Conservation (phyloP, 2,797 vertebrate species). For the Poliocrania exsul region DNA sequence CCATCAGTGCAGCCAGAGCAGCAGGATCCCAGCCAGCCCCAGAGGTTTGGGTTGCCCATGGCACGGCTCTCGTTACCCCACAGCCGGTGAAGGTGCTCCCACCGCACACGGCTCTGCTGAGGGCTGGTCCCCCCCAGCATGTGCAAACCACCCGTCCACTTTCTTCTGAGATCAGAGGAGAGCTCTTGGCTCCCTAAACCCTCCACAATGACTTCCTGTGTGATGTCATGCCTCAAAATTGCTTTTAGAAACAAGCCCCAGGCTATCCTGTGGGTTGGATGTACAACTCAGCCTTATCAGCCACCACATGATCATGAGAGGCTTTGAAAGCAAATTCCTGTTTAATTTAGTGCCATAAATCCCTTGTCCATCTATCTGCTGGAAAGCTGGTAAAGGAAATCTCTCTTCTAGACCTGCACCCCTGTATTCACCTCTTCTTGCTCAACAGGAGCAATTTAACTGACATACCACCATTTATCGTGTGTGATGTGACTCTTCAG, state of each 20-base stretch:
- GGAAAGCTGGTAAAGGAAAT: neutral
- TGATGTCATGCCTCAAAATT: constrained; percentile 47
- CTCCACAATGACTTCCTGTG: neutral
- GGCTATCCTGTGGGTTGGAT: constrained; percentile 18
- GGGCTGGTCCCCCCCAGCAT: neutral
- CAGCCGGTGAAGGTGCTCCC: neutral
- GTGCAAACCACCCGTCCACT: neutral
- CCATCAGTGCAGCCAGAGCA: neutral
- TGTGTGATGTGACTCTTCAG: neutral
- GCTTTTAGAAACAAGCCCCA: neutral
- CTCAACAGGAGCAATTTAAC: neutral
- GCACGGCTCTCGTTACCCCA: neutral
- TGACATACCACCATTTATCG: neutral
- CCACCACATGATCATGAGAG: neutral
- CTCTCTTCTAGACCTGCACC: neutral
- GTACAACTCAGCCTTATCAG: constrained; percentile 1
- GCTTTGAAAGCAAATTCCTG: constrained; percentile 34
- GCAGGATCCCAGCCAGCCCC: neutral
- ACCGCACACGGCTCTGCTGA: fast-evolving
- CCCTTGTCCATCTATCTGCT: neutral
- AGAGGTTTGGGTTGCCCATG: neutral
- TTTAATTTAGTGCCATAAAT: neutral
- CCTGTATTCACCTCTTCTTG: neutral
- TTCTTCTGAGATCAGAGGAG: constrained; percentile 39
- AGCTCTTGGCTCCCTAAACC: neutral